phyloP scores from a whole-genome alignment of 1,140 invertebrate genomes.

The Drosophila kepulauana region DNA sequence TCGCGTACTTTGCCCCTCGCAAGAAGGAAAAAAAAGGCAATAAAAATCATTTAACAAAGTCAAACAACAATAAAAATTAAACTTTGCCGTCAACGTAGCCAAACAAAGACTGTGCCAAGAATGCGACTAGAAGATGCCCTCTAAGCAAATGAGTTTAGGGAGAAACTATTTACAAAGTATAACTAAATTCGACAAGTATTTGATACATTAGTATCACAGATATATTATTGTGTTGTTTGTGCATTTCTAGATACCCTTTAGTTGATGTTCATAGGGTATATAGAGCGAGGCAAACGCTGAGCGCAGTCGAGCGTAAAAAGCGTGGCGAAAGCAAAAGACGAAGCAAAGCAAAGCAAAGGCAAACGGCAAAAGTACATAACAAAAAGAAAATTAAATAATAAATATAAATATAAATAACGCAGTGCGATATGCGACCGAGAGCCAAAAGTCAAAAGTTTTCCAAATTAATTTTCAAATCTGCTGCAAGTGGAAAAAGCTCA shows the following conservation, averaged over 20 bases:
- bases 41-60: constrained; percentile 84
- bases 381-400: constrained; percentile 78
- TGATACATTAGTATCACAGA: not conserved
- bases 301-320: constrained; percentile 62
- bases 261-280: constrained; percentile 11
- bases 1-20: constrained; percentile 21
- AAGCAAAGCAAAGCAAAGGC: constrained; percentile 35
- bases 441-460: constrained; percentile 60
- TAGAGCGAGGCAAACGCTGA: constrained; percentile 20
- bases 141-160: not conserved
- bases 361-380: constrained; percentile 68
- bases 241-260: not conserved
- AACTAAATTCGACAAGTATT: no score
- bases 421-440: constrained; percentile 50
- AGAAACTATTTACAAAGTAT: no score
- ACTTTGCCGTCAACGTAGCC: constrained; percentile 78
- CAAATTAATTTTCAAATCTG: constrained; percentile 70
- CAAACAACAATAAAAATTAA: constrained; percentile 83
- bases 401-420: constrained; percentile 73
- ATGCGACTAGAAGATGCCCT: constrained; percentile 10
- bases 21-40: constrained; percentile 66
- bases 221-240: not conserved
- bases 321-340: constrained; percentile 61
- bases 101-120: constrained; percentile 2
- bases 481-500: constrained; percentile 34